Percentiles rank a stretch among this genome's conserved stretches.
Conservation (phyloP, 2,888 invertebrate species). For the Tachina lurida region DNA sequence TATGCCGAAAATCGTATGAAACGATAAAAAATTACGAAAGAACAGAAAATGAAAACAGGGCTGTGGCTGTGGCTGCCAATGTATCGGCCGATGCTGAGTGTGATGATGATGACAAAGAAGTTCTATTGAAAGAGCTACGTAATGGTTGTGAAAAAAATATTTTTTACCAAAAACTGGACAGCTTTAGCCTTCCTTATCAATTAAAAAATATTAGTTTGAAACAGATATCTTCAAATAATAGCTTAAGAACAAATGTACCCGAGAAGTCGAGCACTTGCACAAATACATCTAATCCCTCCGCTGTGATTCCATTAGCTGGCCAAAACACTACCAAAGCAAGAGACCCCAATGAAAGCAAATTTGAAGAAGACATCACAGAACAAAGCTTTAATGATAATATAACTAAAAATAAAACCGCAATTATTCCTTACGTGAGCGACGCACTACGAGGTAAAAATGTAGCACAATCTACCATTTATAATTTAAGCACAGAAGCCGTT, state of each 20-base stretch:
- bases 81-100: constrained; percentile 40
- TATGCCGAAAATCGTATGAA: neutral
- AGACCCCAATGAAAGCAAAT: neutral
- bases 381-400: neutral
- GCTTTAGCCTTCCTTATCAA: constrained; percentile 34
- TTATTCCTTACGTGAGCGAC: neutral
- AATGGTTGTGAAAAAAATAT: constrained; percentile 73
- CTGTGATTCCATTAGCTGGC: constrained; percentile 34
- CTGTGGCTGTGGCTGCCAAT: neutral
- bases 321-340: constrained; percentile 30
- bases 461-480: constrained; percentile 42
- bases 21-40: neutral
- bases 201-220: constrained; percentile 70
- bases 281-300: neutral
- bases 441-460: constrained; percentile 50
- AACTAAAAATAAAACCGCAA: neutral
- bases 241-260: constrained; percentile 23
- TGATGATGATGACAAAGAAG: constrained; percentile 70
- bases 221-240: constrained; percentile 17
- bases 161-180: constrained; percentile 14
- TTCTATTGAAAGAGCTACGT: constrained; percentile 63
- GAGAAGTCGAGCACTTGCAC: constrained; percentile 4
- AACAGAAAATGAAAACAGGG: no score
- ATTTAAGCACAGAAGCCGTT: constrained; percentile 32
- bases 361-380: constrained; percentile 3